Percentiles rank a stretch among this genome's conserved stretches.
phyloP scores from a whole-genome alignment of 2,113 vertebrate species.

The Mixornis gularis region DNA sequence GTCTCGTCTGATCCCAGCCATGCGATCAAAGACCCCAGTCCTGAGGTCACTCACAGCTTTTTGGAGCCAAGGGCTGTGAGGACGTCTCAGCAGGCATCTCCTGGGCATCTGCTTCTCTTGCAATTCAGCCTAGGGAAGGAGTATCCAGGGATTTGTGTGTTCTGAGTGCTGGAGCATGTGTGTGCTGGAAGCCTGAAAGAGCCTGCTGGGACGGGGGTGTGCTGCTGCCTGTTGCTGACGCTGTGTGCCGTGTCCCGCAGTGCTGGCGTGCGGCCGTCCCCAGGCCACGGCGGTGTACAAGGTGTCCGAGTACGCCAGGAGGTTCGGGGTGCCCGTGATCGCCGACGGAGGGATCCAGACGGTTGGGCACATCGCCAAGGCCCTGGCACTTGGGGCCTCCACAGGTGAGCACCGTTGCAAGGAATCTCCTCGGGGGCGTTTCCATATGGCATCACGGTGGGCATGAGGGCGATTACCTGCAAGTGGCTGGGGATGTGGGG shows the following conservation, averaged over 20 bases:
- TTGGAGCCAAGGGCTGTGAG: neutral
- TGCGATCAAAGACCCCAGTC: neutral
- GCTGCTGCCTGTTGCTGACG: neutral
- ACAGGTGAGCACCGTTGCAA: conserved; percentile 74
- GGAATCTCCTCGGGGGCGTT: neutral
- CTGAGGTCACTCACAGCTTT: neutral
- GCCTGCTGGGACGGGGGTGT: neutral
- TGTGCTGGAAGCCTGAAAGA: conserved; percentile 19
- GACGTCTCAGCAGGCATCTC: neutral
- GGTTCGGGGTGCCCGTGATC: conserved; percentile 91
- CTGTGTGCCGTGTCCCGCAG: conserved; percentile 61
- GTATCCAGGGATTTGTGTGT: neutral
- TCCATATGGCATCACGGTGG: accelerated
- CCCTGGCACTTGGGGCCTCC: conserved; percentile 90
- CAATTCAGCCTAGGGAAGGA: neutral
- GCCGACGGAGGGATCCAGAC: conserved; percentile 96
- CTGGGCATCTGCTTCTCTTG: neutral
- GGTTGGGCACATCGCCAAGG: conserved; percentile 92
- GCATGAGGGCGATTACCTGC: accelerated
- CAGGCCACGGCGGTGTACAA: conserved; percentile 97
- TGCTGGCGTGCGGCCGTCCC: conserved; percentile 92
- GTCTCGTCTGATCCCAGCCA: neutral
- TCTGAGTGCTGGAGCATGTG: conserved; percentile 38
- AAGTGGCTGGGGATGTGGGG: too few species aligned
- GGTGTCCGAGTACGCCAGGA: conserved; percentile 91